Base-by-base conservation (phyloP, 1,140 invertebrate species). In the Psilanteris sp. region DNA sequence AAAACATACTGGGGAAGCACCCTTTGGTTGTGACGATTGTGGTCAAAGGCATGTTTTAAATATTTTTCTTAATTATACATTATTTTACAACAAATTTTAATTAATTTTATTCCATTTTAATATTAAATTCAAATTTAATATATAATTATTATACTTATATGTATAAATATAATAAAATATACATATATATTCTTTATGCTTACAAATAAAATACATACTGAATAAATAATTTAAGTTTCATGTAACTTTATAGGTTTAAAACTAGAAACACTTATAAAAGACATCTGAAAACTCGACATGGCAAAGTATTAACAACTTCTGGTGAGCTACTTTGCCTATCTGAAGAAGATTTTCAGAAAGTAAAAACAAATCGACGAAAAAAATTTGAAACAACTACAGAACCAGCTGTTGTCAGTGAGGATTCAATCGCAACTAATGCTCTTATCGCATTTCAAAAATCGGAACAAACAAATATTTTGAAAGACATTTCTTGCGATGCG, bases 251-350 rank as follows among this genome's bases (percentile, higher is more conserved):
- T 48, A 90, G 91, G 54, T 92, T 92, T 74, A 92, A 92, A 84
- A 92, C 91, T 0, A 83, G 91, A 11, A 92, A 92, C 61, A 92
- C 92, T 5, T 92, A 92, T 79, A 92, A 92, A 79, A 86, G 92
- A 11, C 92, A 92, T 78, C 78, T 92, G 43, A 91, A 89, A 72
- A 90, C 90, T 13, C 82, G 91, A 5, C 92, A 93, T 72, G 90
- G 91, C 3, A 92, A 92, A 85, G 88, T 92, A 8, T 75, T 92
- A 8, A 90, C 89, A 1, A 91, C 91, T 20, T 88, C 88, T 3
- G 89, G 89, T 46, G 91, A 91, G 44, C 86, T 92, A 3, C 79
- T 90, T n/a, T 81, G 86, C 57, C 82, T 91, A 4, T 88, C 90
- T 0, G 86, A 89, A 14, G 90, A 92, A 75, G 90, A 92, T 54